Percentiles rank a stretch among this genome's conserved stretches.
Conservation (phyloP, 2,113 vertebrate species). For the Maccullochella peelii region DNA sequence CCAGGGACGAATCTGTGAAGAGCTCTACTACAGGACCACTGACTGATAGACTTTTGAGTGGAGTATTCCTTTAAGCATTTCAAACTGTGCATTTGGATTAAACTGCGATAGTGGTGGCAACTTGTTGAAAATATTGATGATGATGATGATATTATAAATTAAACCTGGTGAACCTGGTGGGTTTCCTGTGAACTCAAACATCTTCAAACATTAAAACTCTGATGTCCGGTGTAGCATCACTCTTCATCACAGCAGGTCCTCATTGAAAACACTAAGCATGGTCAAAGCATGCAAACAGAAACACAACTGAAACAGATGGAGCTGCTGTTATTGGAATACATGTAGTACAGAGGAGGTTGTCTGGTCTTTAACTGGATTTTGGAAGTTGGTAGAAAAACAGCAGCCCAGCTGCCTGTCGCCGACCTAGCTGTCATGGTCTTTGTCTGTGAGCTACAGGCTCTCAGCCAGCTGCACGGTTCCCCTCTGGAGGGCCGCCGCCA, state of each 20-base stretch:
- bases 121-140: not conserved
- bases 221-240: not conserved
- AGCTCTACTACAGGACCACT: not conserved
- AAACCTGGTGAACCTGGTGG: not conserved
- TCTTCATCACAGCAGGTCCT: not conserved
- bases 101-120: not conserved
- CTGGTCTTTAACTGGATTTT: constrained; percentile 48
- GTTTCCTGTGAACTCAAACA: constrained; percentile 8
- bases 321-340: constrained; percentile 1
- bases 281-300: constrained; percentile 57
- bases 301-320: constrained; percentile 10
- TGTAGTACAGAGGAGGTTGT: constrained; percentile 45
- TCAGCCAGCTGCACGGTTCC: constrained; percentile 48
- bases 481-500: constrained; percentile 49
- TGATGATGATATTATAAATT: not conserved
- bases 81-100: not conserved
- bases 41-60: not conserved
- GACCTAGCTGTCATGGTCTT: constrained; percentile 18
- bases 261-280: constrained; percentile 34
- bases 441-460: constrained; percentile 40
- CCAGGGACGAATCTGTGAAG: not conserved
- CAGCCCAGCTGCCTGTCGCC: constrained; percentile 47
- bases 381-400: constrained; percentile 66
- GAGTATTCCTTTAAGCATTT: not conserved
- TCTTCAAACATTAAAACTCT: constrained; percentile 10